A percentile compares a stretch with the other conserved stretches of the same genome.
Conservation (phyloP, 2,113 vertebrate species). For the Pandion haliaetus region DNA sequence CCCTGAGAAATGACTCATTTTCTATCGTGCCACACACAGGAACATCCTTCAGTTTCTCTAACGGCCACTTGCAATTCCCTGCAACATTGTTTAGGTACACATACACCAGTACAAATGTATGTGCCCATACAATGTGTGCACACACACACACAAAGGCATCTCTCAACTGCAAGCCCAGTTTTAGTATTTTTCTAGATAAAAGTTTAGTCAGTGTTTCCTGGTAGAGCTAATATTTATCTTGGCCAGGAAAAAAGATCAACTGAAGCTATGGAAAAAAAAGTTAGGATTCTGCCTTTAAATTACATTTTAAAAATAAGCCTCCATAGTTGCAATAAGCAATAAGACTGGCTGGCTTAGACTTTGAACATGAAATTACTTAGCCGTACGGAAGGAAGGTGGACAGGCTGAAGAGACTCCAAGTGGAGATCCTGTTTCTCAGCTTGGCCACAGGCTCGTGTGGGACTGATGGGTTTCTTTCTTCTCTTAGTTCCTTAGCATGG, state of each 20-base stretch:
- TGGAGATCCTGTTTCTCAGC: neutral
- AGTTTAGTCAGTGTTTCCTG: neutral
- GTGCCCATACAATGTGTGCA: accelerated
- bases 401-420: too few species aligned
- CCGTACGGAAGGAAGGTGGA: neutral
- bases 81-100: accelerated
- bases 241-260: neutral
- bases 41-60: neutral
- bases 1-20: neutral
- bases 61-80: too few species aligned
- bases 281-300: neutral
- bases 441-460: neutral
- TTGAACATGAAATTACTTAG: neutral
- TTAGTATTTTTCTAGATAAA: neutral
- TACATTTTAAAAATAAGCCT: neutral
- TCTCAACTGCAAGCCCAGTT: neutral
- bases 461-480: neutral
- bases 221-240: neutral
- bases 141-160: accelerated
- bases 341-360: neutral
- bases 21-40: neutral
- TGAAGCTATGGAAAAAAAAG: neutral
- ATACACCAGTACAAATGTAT: accelerated
- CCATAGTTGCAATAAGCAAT: accelerated
- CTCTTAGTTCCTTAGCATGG: neutral